A percentile compares a stretch with the other conserved stretches of the same genome.
phyloP scores from a whole-genome alignment of 2,888 invertebrate species.

The Orchesellides sinensis region DNA sequence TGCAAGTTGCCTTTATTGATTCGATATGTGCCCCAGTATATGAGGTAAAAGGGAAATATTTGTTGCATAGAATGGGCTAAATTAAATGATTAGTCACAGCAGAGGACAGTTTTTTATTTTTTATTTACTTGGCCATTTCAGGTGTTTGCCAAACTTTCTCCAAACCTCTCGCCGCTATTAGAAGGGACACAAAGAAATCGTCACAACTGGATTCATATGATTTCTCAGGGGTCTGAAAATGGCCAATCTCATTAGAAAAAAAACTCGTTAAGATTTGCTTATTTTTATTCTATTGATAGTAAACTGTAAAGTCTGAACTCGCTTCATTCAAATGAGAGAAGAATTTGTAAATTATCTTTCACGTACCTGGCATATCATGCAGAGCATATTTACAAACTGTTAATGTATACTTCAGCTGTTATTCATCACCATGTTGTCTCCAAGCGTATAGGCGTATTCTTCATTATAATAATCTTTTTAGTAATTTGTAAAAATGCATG shows the following conservation, averaged over 20 bases:
- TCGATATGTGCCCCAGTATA: slow-evolving; percentile 96
- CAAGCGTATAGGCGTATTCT: slow-evolving; percentile 17
- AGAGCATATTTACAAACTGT: slow-evolving; percentile 18
- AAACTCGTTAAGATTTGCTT: slow-evolving; percentile 64
- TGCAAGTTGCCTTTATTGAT: slow-evolving; percentile 98
- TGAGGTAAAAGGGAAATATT: slow-evolving; percentile 82
- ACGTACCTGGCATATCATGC: slow-evolving; percentile 65
- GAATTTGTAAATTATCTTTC: slow-evolving; percentile 58
- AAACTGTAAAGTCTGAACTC: slow-evolving; percentile 67
- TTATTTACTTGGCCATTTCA: slow-evolving; percentile 78
- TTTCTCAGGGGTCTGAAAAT: slow-evolving; percentile 76
- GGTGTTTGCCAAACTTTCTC: slow-evolving; percentile 91
- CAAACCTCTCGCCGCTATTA: slow-evolving; percentile 87
- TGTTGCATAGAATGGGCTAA: neutral
- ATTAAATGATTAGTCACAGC: neutral
- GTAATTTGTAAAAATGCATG: slow-evolving; percentile 8
- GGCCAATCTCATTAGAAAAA: slow-evolving; percentile 69
- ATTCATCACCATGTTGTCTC: neutral
- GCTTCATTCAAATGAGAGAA: slow-evolving; percentile 60
- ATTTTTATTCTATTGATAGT: slow-evolving; percentile 66
- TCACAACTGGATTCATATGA: slow-evolving; percentile 89
- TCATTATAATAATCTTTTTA: slow-evolving; percentile 13
- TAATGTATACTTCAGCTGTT: neutral
- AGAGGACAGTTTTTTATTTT: neutral
- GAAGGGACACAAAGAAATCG: slow-evolving; percentile 90